Evolutionary conservation across 2,888 invertebrate species (phyloP).

Genomic region (Drosophila suboccidentalis): DNA sequence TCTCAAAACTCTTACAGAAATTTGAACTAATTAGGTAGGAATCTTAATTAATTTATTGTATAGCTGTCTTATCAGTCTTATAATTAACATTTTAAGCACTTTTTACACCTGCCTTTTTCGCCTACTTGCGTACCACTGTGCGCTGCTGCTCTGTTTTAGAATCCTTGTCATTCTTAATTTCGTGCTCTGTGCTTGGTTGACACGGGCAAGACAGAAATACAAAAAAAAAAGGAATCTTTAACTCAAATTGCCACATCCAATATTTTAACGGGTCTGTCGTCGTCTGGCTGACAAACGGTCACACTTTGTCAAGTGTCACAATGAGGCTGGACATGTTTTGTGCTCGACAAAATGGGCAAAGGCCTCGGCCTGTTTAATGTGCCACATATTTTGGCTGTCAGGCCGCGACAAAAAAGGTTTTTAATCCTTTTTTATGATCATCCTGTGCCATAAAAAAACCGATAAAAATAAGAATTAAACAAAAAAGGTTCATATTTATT

Average conservation of each 20-base stretch:
- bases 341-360: not conserved
- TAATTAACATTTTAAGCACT: not conserved
- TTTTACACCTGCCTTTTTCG: not conserved
- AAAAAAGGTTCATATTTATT: constrained; percentile 9
- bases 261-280: constrained; percentile 52
- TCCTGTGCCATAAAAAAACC: constrained; percentile 30
- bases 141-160: constrained; percentile 34
- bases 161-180: constrained; percentile 77
- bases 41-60: too few relatives aligned
- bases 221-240: constrained; percentile 65
- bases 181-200: constrained; percentile 33
- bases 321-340: constrained; percentile 49
- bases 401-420: constrained; percentile 17
- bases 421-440: constrained; percentile 49
- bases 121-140: constrained; percentile 44
- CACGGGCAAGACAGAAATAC: constrained; percentile 30
- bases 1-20: too few relatives aligned
- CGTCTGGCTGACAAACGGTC: constrained; percentile 64
- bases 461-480: constrained; percentile 40
- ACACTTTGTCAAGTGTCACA: constrained; percentile 72
- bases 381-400: constrained; percentile 69
- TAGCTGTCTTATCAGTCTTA: not conserved
- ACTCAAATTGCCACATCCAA: constrained; percentile 69
- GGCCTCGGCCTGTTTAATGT: constrained; percentile 49
- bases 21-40: too few relatives aligned